phyloP scores from a whole-genome alignment of 2,888 invertebrate species.

The Caenorhabditis imperialis region DNA sequence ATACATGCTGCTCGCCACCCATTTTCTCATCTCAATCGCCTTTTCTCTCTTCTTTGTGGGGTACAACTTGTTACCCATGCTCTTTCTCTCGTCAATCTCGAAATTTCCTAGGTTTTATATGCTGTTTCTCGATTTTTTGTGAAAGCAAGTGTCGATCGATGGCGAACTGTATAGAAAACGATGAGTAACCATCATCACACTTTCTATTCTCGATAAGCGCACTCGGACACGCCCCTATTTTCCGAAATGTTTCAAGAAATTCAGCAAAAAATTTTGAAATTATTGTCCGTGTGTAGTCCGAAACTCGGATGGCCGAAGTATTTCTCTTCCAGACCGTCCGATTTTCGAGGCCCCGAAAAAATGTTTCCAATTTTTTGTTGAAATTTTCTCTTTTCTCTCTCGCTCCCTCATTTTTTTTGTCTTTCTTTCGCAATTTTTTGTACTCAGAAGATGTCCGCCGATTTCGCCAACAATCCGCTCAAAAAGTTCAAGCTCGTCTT shows the following conservation, averaged over 20 bases:
- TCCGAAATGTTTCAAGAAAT: too few species aligned
- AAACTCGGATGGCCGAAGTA: too few species aligned
- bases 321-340: too few species aligned
- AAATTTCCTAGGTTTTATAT: background rate
- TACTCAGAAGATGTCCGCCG: constrained; percentile 79
- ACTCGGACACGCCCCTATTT: too few species aligned
- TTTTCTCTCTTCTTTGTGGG: background rate
- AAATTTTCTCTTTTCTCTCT: background rate
- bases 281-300: too few species aligned
- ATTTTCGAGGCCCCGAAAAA: too few species aligned
- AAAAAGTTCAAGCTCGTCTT: constrained; percentile 99
- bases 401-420: background rate
- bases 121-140: background rate
- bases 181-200: constrained; percentile 31
- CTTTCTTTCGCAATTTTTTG: background rate
- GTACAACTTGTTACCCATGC: constrained; percentile 1
- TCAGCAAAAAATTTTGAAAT: too few species aligned
- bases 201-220: constrained; percentile 24
- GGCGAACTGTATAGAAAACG: constrained; percentile 16
- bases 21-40: constrained; percentile 17
- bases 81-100: background rate
- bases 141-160: background rate
- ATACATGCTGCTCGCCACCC: constrained; percentile 15
- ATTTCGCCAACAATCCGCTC: constrained; percentile 94
- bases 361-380: background rate